Conservation (phyloP, 2,113 vertebrate species). For the Morone chrysops region DNA sequence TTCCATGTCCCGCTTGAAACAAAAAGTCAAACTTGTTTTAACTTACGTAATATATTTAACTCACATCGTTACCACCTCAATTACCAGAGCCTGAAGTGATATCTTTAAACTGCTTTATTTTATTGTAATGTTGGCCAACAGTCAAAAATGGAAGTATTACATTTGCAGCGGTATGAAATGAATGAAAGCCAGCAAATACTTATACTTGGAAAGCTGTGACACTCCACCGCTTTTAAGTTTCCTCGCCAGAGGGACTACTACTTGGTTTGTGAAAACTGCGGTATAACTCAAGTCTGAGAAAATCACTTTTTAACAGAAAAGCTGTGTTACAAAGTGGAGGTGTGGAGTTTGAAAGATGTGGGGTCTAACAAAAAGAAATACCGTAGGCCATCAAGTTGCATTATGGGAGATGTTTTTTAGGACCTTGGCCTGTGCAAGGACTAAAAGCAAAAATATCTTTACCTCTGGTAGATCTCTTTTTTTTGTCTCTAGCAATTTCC, state of each 20-base stretch:
- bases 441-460: background rate
- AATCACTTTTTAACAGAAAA: background rate
- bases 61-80: no score
- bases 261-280: background rate
- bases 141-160: background rate
- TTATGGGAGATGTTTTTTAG: background rate
- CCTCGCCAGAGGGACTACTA: no score
- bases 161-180: background rate
- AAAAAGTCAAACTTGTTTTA: no score
- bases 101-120: background rate
- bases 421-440: background rate
- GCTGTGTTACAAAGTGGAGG: background rate
- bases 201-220: background rate
- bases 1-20: no score
- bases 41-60: no score
- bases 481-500: background rate
- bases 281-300: no score
- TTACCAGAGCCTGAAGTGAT: background rate
- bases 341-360: background rate
- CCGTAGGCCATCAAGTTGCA: background rate
- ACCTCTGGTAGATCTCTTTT: background rate
- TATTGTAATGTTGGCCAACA: background rate
- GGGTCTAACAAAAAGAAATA: background rate
- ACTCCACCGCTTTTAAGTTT: no score
- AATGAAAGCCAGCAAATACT: background rate